Evolutionary conservation across 2,888 invertebrate species (phyloP).

Genomic region (Cerceris rybyensis): DNA sequence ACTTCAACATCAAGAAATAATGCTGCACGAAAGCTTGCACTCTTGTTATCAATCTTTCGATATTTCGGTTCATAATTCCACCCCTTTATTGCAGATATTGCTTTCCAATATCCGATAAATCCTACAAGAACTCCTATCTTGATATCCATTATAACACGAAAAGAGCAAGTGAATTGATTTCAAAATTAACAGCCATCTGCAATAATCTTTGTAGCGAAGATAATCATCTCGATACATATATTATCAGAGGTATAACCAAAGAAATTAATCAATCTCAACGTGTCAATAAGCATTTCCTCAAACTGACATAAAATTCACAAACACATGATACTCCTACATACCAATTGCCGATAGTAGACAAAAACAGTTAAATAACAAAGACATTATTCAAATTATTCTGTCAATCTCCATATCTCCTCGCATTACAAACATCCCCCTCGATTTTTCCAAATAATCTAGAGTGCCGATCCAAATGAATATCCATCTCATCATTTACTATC

Average conservation of each 20-base stretch:
- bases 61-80: background rate
- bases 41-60: background rate
- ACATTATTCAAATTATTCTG: background rate
- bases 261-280: conserved; percentile 37
- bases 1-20: background rate
- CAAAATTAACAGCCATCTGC: background rate
- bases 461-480: too few relatives aligned
- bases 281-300: conserved; percentile 43
- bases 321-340: conserved; percentile 6
- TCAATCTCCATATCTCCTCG: background rate
- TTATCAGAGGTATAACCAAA: background rate
- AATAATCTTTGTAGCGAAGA: conserved; percentile 21
- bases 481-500: too few relatives aligned
- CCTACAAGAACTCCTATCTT: background rate
- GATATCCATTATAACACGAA: conserved; percentile 4
- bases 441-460: background rate
- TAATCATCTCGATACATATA: conserved; percentile 28
- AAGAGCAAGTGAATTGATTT: conserved; percentile 1
- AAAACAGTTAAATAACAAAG: conserved; percentile 13
- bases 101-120: conserved; percentile 13
- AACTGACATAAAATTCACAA: conserved; percentile 1
- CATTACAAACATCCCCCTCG: background rate
- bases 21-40: background rate
- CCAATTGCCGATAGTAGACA: conserved; percentile 2
- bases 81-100: background rate